A percentile compares a stretch with the other conserved stretches of the same genome.
These are phyloP conservation scores for Lepas anatifera DNA, from an alignment of 2,888 invertebrate genomes.

Conservation along the genomic window DNA sequence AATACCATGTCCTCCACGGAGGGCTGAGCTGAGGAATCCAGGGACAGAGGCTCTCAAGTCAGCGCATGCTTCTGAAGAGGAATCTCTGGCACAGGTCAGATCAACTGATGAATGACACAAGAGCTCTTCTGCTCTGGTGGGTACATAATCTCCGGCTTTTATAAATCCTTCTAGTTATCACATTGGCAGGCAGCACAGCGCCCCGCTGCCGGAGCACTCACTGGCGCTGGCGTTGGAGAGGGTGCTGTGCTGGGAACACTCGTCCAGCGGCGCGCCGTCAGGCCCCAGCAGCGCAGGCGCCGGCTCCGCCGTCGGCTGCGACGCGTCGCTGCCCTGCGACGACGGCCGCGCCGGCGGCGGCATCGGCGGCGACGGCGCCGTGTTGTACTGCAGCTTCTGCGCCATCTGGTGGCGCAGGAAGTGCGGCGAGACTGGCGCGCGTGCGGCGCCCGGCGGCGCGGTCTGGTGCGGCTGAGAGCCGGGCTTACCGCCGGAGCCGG, in stretches of 20 bases:
- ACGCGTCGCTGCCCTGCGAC: slow-evolving; percentile 27
- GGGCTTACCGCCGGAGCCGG: neutral
- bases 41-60: too few relatives aligned
- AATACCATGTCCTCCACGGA: too few relatives aligned
- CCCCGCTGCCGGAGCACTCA: too few relatives aligned
- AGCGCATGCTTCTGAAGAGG: too few relatives aligned
- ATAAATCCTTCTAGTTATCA: too few relatives aligned
- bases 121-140: too few relatives aligned
- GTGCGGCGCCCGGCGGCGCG: neutral
- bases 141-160: too few relatives aligned
- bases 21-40: too few relatives aligned
- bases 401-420: neutral
- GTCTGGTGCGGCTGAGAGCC: too few relatives aligned
- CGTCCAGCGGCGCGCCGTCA: slow-evolving; percentile 76
- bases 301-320: slow-evolving; percentile 22
- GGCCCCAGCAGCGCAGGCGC: slow-evolving; percentile 56
- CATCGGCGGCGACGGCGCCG: neutral
- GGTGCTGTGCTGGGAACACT: slow-evolving; percentile 85
- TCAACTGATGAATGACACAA: too few relatives aligned
- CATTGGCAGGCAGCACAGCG: too few relatives aligned
- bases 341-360: slow-evolving; percentile 26
- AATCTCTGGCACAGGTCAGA: too few relatives aligned
- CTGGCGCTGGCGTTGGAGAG: slow-evolving; percentile 85
- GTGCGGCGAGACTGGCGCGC: neutral
- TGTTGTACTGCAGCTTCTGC: neutral